Evolutionary conservation across 2,888 invertebrate species (phyloP), one percentile per base, ranked within the genome.

Genomic region (Lysandra coridon): DNA sequence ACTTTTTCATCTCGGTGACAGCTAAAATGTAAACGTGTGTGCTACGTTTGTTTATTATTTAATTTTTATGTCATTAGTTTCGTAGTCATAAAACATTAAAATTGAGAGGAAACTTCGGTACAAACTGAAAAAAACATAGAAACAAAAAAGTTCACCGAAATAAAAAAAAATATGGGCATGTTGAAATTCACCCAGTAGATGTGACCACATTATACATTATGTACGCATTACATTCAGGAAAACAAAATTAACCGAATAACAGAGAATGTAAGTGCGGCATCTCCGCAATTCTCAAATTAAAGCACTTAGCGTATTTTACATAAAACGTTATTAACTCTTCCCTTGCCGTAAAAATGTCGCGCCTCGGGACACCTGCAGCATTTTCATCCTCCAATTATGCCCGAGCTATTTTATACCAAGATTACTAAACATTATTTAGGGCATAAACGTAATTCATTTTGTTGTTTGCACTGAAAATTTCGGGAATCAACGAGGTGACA

Each of bases 321-420:
- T 88, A 87, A 89, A 89, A 84, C 83, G 85, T 87, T 89, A 90
- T 89, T 90, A 91, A 90, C 88, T 90, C 88, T 88, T 87, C 86
- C 83, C 85, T 83, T 80, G 88, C 86, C 88, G 89, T 92, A 91
- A 91, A 92, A 91, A 88, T 87, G 88, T 88, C 88, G 88, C 82
- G 85, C 87, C 88, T 88, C 88, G 88, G 83, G 85, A 85, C 84
- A 86, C 84, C 84, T 86, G 89, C 88, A 87, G 87, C 86, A 90
- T 90, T 91, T 89, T 89, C 90, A 88, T 87, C 86, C 80, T 82
- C 86, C 88, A 89, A 87, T 88, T 89, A 88, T 85, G 84, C 81
- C 80, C 82, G 80, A 81, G 83, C 82, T 81, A 83, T 84, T 84
- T 84, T 83, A 80, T 73, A 57, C 33, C 76, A 57, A 76, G 76